phyloP scores from a whole-genome alignment of 2,113 vertebrate genomes.

The Antechinus stuartii region DNA sequence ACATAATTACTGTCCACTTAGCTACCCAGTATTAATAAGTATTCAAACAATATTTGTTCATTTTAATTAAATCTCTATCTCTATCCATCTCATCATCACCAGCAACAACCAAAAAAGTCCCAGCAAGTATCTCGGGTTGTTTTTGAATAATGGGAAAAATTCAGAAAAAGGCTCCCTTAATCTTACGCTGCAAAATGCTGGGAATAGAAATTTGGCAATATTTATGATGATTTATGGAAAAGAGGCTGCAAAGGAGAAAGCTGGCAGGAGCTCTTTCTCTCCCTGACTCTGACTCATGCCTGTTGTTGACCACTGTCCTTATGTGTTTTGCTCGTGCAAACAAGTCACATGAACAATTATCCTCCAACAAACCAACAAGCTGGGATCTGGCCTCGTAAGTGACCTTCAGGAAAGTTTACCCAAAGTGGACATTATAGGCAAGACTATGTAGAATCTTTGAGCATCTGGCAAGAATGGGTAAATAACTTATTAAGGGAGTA shows the following conservation, averaged over 20 bases:
- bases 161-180: not conserved
- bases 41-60: not conserved
- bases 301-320: not conserved
- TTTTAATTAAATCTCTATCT: too few relatives aligned
- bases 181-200: not conserved
- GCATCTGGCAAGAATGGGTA: not conserved
- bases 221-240: not conserved
- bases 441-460: not conserved
- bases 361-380: not conserved
- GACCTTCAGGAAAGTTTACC: not conserved
- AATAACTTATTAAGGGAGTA: not conserved
- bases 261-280: not conserved
- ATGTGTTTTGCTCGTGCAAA: not conserved
- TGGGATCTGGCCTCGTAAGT: not conserved
- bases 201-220: not conserved
- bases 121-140: not conserved
- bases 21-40: not conserved
- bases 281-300: not conserved
- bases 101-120: not conserved
- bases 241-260: not conserved
- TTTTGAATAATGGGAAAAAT: not conserved
- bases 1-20: not conserved
- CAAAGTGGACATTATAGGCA: not conserved
- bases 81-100: too few relatives aligned
- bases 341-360: not conserved